A percentile compares a stretch with the other conserved stretches of the same genome.
phyloP scores from a whole-genome alignment of 2,888 invertebrate species.

The Gonocerus acuteangulatus region DNA sequence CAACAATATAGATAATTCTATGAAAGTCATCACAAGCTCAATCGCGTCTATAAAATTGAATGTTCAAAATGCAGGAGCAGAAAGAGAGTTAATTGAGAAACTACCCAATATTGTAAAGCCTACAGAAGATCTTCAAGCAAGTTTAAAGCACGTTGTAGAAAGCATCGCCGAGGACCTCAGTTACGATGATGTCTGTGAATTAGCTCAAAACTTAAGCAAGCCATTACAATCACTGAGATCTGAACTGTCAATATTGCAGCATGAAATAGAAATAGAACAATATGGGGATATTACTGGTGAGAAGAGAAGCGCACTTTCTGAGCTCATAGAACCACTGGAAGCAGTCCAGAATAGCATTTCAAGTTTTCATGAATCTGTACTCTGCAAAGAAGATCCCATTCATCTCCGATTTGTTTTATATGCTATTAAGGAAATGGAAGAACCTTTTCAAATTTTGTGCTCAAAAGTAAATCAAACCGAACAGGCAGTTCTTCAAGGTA shows the following conservation, averaged over 20 bases:
- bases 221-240: slow-evolving; percentile 38
- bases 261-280: slow-evolving; percentile 38
- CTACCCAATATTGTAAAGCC: slow-evolving; percentile 35
- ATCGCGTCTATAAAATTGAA: slow-evolving; percentile 36
- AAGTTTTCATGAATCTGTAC: slow-evolving; percentile 41
- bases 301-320: slow-evolving; percentile 24
- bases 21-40: slow-evolving; percentile 36
- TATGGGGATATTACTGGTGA: slow-evolving; percentile 29
- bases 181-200: slow-evolving; percentile 28
- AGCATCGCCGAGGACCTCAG: slow-evolving; percentile 19
- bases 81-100: slow-evolving; percentile 29
- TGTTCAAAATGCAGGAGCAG: slow-evolving; percentile 22
- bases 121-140: slow-evolving; percentile 35
- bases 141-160: slow-evolving; percentile 31
- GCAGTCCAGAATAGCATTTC: slow-evolving; percentile 42
- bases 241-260: slow-evolving; percentile 38
- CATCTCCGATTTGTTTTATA: slow-evolving; percentile 36
- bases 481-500: slow-evolving; percentile 34
- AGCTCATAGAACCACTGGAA: slow-evolving; percentile 39
- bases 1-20: slow-evolving; percentile 35
- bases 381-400: slow-evolving; percentile 37
- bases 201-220: slow-evolving; percentile 37
- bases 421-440: slow-evolving; percentile 43
- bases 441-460: slow-evolving; percentile 37
- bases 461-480: slow-evolving; percentile 36